Base-by-base conservation (phyloP, 92 coral and sea anemone genomes). In the Phenganax subtilis region DNA sequence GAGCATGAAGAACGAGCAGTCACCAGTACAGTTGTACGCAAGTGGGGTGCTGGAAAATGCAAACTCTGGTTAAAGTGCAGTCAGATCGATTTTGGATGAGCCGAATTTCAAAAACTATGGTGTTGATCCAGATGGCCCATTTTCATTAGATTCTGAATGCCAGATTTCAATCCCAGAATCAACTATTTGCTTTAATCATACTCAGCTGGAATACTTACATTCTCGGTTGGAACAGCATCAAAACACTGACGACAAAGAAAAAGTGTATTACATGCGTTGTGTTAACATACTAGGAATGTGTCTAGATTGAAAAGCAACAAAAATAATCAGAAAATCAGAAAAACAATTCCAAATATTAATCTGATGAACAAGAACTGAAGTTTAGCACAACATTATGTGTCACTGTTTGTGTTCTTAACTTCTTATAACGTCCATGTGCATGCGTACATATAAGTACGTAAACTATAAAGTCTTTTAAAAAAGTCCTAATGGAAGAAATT, bases 151-250 rank as follows among this genome's bases (percentile, higher is more conserved):
- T 7, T 77, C 82, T 64, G 86, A 86, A 75, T 75, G 75, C 61
- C 89, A 82, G 81, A 86, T 81, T 20, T 71, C 83, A 17, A 83
- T 86, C 15, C 89, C 86, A 86, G 85, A 66, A 16, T 75, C 75
- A 81, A 72, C 10, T 67, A 59, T 74, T 20, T 82, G 61, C 0
- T 51, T 86, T 31, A 72, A 86, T 59, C 59, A 65, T 73, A 76
- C 47, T 37, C 47, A 57, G n/a, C 82, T 73, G 70, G 72, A 68
- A 28, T 71, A 77, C 60, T 54, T 14, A 12, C 54, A 44, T 65
- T 37, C 56, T 82, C 75, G 27, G 0, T 81, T 86, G 53, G 75
- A 86, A 37, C 76, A 82, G 28, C 75, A 81, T 29, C 78, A 73
- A 73, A 85, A 81, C 51, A 51, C 81, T 81, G 86, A 76, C 47